Evolutionary conservation across 1,140 invertebrate genomes (phyloP), one percentile per base, ranked within the genome.

Genomic region (Chymomyza costata): DNA sequence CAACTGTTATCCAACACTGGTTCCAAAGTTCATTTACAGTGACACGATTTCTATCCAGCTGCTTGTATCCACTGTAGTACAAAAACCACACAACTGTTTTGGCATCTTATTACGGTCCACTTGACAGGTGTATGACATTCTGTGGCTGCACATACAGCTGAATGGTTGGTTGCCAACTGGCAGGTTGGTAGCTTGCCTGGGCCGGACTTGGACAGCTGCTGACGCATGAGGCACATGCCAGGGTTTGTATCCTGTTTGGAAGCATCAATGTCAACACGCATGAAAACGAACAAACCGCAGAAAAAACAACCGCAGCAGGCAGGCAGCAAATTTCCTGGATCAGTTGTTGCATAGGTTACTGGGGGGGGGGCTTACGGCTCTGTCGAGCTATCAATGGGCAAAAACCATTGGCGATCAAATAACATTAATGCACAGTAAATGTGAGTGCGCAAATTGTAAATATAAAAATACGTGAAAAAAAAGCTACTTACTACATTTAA

Each of bases 111-210:
- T 78, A 78, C 64, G 67, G 63, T 17, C 73, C 63, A 65, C 63
- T 55, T 80, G 71, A 80, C 71, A 78, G 71, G 62, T 78, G 71
- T 67, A 80, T 80, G 73, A 78, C 71, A 70, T 78, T 76, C 65
- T 78, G 71, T 64, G 73, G 71, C 55, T 61, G 58, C 74, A 70
- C 71, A 57, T 71, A 76, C 56, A 10, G 25, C 5, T n/a, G n/a
- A n/a, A n/a, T n/a, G n/a, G n/a, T n/a, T 53, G 51, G 54, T 44
- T 15, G 34, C 43, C 21, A 25, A 8, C 21, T 25, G 8, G 21
- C 21, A 5, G 8, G 21, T 8, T 25, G 21, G 21, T 25, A 3
- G 21, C 3, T 8, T 25, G 21, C 3, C 21, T 25, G 21, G 21
- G 21, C 25, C 14, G 41, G 58, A 35, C 37, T 17, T 31, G 28